Evolutionary conservation across 2,888 invertebrate genomes (phyloP).

Genomic region (Noctua janthina): DNA sequence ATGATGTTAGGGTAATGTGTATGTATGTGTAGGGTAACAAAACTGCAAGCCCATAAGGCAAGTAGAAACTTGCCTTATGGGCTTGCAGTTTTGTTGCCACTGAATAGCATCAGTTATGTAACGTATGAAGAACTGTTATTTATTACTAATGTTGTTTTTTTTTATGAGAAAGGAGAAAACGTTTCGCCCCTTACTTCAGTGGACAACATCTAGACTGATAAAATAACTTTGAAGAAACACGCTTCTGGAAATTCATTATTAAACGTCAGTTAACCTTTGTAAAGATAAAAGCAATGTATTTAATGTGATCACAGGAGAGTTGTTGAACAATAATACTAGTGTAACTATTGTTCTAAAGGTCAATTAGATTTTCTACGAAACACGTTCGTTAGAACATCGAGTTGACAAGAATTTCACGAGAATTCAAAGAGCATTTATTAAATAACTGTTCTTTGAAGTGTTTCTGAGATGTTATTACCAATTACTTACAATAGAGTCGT

Average conservation of each 20-base stretch:
- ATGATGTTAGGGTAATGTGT: too few relatives aligned
- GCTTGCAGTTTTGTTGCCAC: neutral
- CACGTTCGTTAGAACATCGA: neutral
- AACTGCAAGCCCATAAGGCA: too few relatives aligned
- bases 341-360: neutral
- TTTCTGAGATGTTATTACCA: neutral
- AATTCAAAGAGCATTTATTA: neutral
- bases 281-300: neutral
- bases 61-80: neutral
- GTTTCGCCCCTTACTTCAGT: neutral
- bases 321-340: neutral
- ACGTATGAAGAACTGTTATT: neutral
- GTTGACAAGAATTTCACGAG: neutral
- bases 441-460: neutral
- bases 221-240: neutral
- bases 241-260: neutral
- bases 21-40: too few relatives aligned
- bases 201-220: neutral
- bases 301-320: neutral
- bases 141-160: neutral
- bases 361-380: conserved; percentile 3
- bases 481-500: neutral
- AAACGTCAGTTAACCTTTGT: too few relatives aligned
- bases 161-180: neutral
- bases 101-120: neutral